Base-by-base conservation (phyloP, 2,113 vertebrate species). In the Heterocephalus glaber region DNA sequence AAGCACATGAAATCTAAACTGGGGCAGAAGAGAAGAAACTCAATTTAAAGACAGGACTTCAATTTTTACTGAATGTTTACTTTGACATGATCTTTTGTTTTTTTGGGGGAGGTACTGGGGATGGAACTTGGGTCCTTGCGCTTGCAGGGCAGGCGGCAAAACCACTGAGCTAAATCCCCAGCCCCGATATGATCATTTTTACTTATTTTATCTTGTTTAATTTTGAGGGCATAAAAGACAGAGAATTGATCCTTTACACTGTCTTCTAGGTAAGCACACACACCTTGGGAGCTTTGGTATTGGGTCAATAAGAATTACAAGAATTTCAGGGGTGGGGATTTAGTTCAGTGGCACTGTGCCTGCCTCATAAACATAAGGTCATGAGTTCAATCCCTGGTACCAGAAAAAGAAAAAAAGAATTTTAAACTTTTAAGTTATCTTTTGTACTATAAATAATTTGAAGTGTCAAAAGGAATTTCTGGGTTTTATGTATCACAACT, bases 121-220 rank as follows among this genome's bases (percentile, higher is more conserved):
- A n/a, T n/a, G n/a, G n/a, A n/a, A n/a, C n/a, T n/a, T n/a, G n/a
- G n/a, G n/a, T n/a, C n/a, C n/a, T n/a, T n/a, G n/a, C n/a, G n/a
- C n/a, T n/a, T n/a, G n/a, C n/a, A n/a, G n/a, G n/a, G n/a, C n/a
- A n/a, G n/a, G n/a, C n/a, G n/a, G n/a, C n/a, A n/a, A n/a, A n/a
- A n/a, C n/a, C n/a, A n/a, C n/a, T n/a, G n/a, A n/a, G n/a, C n/a
- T n/a, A n/a, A n/a, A n/a, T n/a, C n/a, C n/a, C n/a, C n/a, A n/a
- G n/a, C n/a, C n/a, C n/a, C n/a, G n/a, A n/a, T n/a, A n/a, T n/a
- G n/a, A n/a, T n/a, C n/a, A n/a, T 70, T 86, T 93, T 84, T 82
- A 70, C 30, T 72, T 74, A 95, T 90, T 96, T 94, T 74, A 95
- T 90, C 94, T 94, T 87, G 68, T 65, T 87, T 91, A 92, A 54